Evolutionary conservation across 2,888 invertebrate species (phyloP), one percentile per base, ranked within the genome.

Genomic region (Synergus itoensis): DNA sequence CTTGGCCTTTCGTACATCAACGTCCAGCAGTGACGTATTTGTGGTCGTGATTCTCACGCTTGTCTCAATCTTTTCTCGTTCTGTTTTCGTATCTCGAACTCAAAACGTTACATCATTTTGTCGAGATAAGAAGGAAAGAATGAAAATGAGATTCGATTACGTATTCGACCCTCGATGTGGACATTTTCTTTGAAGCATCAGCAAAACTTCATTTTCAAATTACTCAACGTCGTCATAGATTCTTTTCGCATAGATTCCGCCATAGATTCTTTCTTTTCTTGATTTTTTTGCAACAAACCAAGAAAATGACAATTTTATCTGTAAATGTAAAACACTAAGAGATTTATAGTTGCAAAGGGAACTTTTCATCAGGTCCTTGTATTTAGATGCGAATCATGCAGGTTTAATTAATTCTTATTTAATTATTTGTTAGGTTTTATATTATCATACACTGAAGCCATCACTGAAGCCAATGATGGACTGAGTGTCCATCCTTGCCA

Each of bases 141-240:
- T 69, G 48, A 69, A 69, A 69, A 69, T 36, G 48, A 48, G 28
- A 69, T 69, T 69, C 36, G 69, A 45, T 67, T 67, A 67, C 45
- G 48, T 69, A 69, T 69, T 69, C 69, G 28, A 69, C 48, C 69
- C 48, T 45, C 36, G 48, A 45, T 7, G 2, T 28, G 48, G 48
- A 36, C 69, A 69, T 69, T 62, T 69, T 48, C n/a, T 36, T 36
- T 69, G 8, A n/a, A 53, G 45, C 5, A 18, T 43, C 21, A 45
- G 45, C 48, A 48, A 69, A 36, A 69, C 48, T 67, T 45, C 67
- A 43, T 48, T 69, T 53, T 69, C 21, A 36, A 69, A 48, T 69
- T 21, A 48, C 67, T 67, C 43, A 67, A 67, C 18, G 21, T 67
- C 43, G 18, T 5, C 45, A 18, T 14, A 18, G 14, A 45, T 45